Base-by-base conservation (phyloP, 1,140 invertebrate species). In the Heliothis subflexa region DNA sequence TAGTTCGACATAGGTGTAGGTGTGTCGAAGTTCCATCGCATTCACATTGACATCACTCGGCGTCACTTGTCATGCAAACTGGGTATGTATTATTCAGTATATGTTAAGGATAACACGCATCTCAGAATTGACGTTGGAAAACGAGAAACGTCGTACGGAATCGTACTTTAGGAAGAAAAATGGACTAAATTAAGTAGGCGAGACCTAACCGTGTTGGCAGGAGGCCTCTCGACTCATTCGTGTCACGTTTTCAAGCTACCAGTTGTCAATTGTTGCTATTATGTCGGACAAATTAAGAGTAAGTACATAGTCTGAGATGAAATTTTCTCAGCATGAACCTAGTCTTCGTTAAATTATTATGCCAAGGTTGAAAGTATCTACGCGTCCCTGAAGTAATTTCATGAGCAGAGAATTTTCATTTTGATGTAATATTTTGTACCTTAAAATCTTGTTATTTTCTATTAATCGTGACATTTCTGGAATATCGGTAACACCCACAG, bases 31-130 rank as follows among this genome's bases (percentile, higher is more conserved):
- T 4, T 21, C 33, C 50, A 28, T 12, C 50, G 50, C 50, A 25
- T 71, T 70, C 47, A 18, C 47, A 70, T 28, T 40, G 47, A 49
- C 66, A 70, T 70, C 66, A 50, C 45, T 70, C 62, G 40, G 33
- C 80, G 78, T 79, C 66, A 79, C 78, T 79, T 82, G 77, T 76
- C 78, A 82, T 84, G 81, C 80, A 82, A 87, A 84, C 83, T 64
- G 76, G 68, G 68, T 70, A 84, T 83, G 81, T 81, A 83, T 85
- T 84, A 83, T 81, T 84, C 83, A 85, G 71, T 52, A 54, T 61
- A 74, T 57, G 55, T 78, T 70, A 72, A 75, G 52, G 55, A 72
- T 79, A 74, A 81, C 72, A 78, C 70, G 55, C 81, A 78, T 80
- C 57, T 61, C 71, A 64, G 71, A 79, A 78, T 78, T 75, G 45